Evolutionary conservation across 2,888 invertebrate genomes (phyloP).

Genomic region (Meloe dianella): DNA sequence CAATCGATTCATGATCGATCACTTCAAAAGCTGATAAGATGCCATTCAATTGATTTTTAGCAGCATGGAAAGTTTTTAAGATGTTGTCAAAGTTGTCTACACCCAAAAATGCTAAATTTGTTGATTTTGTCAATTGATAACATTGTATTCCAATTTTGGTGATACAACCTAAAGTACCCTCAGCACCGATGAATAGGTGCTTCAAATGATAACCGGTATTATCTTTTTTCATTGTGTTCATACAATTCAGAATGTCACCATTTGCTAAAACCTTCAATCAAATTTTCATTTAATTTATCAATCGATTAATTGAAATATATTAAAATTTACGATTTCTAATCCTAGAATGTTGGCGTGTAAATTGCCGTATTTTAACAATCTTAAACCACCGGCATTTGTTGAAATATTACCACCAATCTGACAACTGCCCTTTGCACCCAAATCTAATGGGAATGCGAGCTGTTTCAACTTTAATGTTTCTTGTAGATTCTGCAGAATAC

Average conservation of each 20-base stretch:
- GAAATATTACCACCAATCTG: slow-evolving; percentile 95
- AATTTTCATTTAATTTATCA: not conserved
- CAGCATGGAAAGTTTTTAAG: slow-evolving; percentile 74
- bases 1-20: slow-evolving; percentile 79
- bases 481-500: slow-evolving; percentile 86
- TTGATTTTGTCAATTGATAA: slow-evolving; percentile 77
- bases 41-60: slow-evolving; percentile 80
- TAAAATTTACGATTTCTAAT: slow-evolving; percentile 80
- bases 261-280: slow-evolving; percentile 75
- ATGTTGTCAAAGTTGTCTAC: slow-evolving; percentile 79
- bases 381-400: slow-evolving; percentile 94
- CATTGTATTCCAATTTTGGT: slow-evolving; percentile 92
- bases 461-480: slow-evolving; percentile 71
- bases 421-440: slow-evolving; percentile 95
- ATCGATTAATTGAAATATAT: too few species aligned
- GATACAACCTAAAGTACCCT: slow-evolving; percentile 93
- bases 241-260: slow-evolving; percentile 82
- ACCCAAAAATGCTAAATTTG: slow-evolving; percentile 86
- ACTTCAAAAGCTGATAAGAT: slow-evolving; percentile 95
- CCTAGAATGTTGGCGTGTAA: slow-evolving; percentile 90
- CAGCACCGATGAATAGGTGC: slow-evolving; percentile 95
- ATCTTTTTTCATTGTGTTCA: slow-evolving; percentile 89
- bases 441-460: slow-evolving; percentile 92
- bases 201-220: slow-evolving; percentile 97
- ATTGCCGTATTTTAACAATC: slow-evolving; percentile 91